Base-by-base conservation (phyloP, 2,797 vertebrate species). In the Psittacula derbiana region DNA sequence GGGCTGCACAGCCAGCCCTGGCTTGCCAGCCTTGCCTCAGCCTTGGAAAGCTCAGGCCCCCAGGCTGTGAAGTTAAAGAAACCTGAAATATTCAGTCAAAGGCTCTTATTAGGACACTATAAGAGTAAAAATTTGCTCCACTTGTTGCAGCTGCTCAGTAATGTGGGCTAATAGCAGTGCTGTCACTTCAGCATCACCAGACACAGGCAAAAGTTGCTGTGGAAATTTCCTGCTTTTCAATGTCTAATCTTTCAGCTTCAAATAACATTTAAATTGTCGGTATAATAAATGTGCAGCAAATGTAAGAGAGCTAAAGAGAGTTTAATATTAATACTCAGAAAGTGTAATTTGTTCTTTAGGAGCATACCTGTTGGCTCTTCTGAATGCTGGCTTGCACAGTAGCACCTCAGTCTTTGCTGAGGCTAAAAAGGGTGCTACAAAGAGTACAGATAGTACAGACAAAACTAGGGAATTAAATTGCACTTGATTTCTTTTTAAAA, bases 301-400 rank as follows among this genome's bases (percentile, higher is more conserved):
- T 8, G 6, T 2, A 60, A 55, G 44, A 47, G 16, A 71, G 50
- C 75, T 85, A 90, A 85, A 76, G 27, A 33, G 5, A 16, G 4
- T 38, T 95, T 92, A 75, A 74, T 88, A 88, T 86, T 86, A 74
- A 62, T 43, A 64, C 24, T 71, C 14, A 58, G 62, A 47, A 84
- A 69, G 83, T 25, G 20, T 57, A 24, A 75, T 72, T 83, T 73
- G 18, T 70, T 88, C 31, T 79, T 58, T 62, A 61, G 41, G 41
- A 76, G 7, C n/a, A n/a, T n/a, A n/a, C n/a, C n/a, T 86, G 55
- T 49, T 93, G 66, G 23, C 10, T 64, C 16, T 64, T 61, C 43
- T 58, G 43, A 70, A 8, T 62, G 28, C 24, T 75, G 43, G 6
- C 43, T 85, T 2, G 0, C 33, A 31, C 1, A 0, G 46, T 43